phyloP scores from a whole-genome alignment of 2,797 vertebrate genomes.

The Propithecus perrieri region DNA sequence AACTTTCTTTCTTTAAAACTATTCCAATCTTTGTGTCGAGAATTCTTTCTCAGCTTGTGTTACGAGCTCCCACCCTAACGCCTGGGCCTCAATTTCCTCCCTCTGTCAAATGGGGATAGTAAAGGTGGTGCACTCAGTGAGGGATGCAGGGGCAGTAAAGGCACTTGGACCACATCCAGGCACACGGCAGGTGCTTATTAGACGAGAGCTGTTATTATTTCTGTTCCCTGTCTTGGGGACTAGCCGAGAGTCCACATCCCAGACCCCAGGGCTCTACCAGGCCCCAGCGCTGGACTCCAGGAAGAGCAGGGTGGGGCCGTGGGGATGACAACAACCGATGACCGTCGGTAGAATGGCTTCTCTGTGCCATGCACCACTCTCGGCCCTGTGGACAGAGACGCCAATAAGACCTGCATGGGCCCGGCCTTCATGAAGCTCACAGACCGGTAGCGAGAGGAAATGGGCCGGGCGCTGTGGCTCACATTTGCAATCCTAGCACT shows the following conservation, averaged over 20 bases:
- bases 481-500: no score
- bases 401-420: not conserved
- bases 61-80: no score
- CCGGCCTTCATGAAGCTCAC: fast-evolving
- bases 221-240: not conserved
- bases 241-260: not conserved
- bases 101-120: not conserved
- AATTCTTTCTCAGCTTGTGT: no score
- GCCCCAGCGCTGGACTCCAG: not conserved
- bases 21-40: no score
- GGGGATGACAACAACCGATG: not conserved
- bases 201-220: not conserved
- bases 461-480: no score
- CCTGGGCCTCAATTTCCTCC: not conserved
- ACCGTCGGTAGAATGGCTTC: not conserved
- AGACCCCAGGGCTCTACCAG: not conserved
- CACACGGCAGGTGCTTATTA: not conserved
- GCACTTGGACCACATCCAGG: not conserved
- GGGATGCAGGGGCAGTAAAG: not conserved
- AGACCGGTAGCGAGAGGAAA: not conserved
- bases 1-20: no score
- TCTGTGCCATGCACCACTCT: not conserved
- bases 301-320: not conserved
- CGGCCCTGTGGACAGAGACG: not conserved
- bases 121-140: not conserved